These are phyloP conservation scores for Folsomia manolachei DNA, from an alignment of 2,888 invertebrate species.

Conservation along the genomic window DNA sequence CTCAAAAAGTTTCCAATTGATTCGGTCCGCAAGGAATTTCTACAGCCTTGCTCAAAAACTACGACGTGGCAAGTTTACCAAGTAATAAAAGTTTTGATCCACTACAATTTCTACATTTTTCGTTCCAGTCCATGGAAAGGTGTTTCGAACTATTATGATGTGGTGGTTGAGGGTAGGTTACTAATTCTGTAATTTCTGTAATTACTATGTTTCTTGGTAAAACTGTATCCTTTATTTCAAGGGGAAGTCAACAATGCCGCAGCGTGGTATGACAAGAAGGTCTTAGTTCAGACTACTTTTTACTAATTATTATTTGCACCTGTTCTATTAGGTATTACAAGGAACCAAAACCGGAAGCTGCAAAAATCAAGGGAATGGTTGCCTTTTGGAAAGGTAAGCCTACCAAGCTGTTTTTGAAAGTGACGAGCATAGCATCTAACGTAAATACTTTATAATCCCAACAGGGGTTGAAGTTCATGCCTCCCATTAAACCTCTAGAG, in stretches of 20 bases:
- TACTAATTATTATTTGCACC: background rate
- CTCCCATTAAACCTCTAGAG: too few species aligned
- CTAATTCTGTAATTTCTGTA: too few species aligned
- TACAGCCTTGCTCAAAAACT: conserved; percentile 27
- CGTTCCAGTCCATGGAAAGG: conserved; percentile 46
- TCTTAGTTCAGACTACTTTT: too few species aligned
- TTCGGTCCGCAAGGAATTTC: conserved; percentile 33
- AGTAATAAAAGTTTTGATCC: too few species aligned
- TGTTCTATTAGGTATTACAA: conserved; percentile 31
- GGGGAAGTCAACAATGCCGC: conserved; percentile 25
- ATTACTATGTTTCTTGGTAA: background rate
- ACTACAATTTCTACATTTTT: too few species aligned
- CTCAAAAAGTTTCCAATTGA: conserved; percentile 39
- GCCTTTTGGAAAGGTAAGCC: conserved; percentile 45
- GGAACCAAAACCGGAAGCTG: conserved; percentile 36
- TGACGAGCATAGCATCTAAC: too few species aligned
- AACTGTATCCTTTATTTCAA: background rate
- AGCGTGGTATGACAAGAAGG: conserved; percentile 25
- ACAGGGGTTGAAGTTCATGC: too few species aligned
- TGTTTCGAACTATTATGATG: conserved; percentile 37
- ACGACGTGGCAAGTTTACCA: too few species aligned
- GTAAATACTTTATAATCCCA: too few species aligned
- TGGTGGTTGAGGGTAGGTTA: conserved; percentile 35
- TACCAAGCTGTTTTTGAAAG: too few species aligned
- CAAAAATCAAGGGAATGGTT: conserved; percentile 35